Evolutionary conservation across 1,140 invertebrate species (phyloP).

Genomic region (Euwallacea similis): DNA sequence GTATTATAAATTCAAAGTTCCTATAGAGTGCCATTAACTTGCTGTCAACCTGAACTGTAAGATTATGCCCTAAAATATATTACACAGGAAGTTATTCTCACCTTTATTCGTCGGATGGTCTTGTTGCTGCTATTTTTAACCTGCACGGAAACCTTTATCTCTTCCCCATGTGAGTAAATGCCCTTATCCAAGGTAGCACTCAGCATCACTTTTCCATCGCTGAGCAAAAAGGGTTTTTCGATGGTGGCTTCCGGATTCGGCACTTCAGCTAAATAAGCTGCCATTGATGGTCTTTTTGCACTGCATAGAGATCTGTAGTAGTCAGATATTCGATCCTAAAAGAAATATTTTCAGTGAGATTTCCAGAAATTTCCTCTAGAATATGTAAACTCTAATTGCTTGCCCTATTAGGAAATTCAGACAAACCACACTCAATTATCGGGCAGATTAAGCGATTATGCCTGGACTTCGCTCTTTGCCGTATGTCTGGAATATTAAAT

Average conservation of each 20-base stretch:
- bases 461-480: not conserved
- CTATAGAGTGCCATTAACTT: not conserved
- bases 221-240: conserved; percentile 65
- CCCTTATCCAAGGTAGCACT: conserved; percentile 92
- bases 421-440: conserved; percentile 29
- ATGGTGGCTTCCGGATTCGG: conserved; percentile 54
- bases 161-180: conserved; percentile 90
- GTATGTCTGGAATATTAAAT: not conserved
- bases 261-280: conserved; percentile 46
- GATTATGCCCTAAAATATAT: too few relatives aligned
- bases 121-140: conserved; percentile 94
- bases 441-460: conserved; percentile 20
- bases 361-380: not conserved
- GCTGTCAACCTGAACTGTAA: not conserved
- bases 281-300: conserved; percentile 47
- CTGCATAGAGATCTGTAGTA: conserved; percentile 44
- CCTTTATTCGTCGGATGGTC: conserved; percentile 90
- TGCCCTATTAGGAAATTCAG: conserved; percentile 11
- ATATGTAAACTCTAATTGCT: not conserved
- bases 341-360: conserved; percentile 10
- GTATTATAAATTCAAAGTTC: not conserved
- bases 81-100: conserved; percentile 54
- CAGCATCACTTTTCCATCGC: conserved; percentile 70
- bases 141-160: conserved; percentile 82
- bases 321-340: conserved; percentile 35